Evolutionary conservation across 2,113 vertebrate genomes (phyloP), one percentile per base, ranked within the genome.

Genomic region (Gymnarchus niloticus): DNA sequence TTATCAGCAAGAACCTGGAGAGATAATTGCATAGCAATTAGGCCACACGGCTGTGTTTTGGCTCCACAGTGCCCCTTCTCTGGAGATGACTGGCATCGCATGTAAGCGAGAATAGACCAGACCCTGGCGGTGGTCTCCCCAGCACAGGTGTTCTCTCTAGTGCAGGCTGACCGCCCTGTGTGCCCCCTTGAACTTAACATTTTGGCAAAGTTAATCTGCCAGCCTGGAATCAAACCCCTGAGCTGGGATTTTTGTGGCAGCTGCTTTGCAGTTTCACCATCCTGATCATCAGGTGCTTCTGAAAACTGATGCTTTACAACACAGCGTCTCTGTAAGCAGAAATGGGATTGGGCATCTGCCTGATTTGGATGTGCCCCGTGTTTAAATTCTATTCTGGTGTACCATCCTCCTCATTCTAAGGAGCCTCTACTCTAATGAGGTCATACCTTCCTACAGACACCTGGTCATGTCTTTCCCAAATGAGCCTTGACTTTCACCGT

Each of bases 21-120:
- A 33, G 49, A 73, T 85, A 81, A 87, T 82, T 52, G 46, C 46
- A 44, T 65, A 65, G 61, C 86, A 81, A 41, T 81, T 65, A 81
- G 83, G 56, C 69, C 73, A 65, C 56, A 9, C 28, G 33, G 48
- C 83, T 56, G 25, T 76, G 41, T 23, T 85, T 41, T 76, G 46
- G 59, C 48, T 52, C 19, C 46, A 69, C 44, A 6, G 57, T 65
- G 56, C 41, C 51, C 46, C n/a, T 65, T 46, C n/a, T 23, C 17
- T n/a, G 46, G 46, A 41, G 49, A 84, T 33, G 25, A 37, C 49
- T 85, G 65, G 65, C 65, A 19, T 48, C n/a, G 61, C 73, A 73
- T 56, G 19, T 44, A 76, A 51, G 28, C 21, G 14, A 37, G 61
- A 76, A 9, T 19, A 56, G 28, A 51, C n/a, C 49, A 76, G 8